Conservation (phyloP, 2,113 vertebrate genomes). For the Bujurquina vittata region DNA sequence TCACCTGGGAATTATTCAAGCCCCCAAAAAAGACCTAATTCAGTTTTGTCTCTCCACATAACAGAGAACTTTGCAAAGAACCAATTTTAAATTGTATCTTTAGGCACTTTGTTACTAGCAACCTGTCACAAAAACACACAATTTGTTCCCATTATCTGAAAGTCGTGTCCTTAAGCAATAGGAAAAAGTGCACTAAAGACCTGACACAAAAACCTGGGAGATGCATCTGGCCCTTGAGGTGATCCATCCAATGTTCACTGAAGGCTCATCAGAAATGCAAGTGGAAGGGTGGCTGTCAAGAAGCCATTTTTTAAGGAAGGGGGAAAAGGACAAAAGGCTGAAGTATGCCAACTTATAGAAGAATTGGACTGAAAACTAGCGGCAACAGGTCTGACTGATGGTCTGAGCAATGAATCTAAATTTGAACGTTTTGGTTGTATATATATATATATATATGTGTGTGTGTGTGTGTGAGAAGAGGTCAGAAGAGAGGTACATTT, state of each 20-base stretch:
- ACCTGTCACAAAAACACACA: neutral
- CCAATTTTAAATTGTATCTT: neutral
- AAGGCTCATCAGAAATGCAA: neutral
- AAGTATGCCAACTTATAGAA: neutral
- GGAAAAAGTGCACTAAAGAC: neutral
- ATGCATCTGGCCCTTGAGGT: neutral
- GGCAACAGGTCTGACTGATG: neutral
- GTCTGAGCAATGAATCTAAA: neutral
- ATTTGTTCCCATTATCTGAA: slow-evolving; percentile 1
- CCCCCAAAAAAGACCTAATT: neutral
- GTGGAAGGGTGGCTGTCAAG: neutral
- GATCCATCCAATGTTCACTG: neutral
- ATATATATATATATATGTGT: too few relatives aligned
- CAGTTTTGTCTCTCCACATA: neutral
- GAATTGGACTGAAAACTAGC: neutral
- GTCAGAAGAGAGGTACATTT: too few relatives aligned
- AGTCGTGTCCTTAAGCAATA: neutral
- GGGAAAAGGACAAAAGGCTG: neutral
- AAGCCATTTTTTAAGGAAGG: neutral
- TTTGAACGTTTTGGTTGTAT: too few relatives aligned
- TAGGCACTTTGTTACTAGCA: neutral
- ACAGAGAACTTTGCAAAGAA: neutral
- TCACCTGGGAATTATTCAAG: neutral
- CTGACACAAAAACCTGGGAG: neutral
- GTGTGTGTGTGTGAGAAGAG: too few relatives aligned